Base-by-base conservation (phyloP, 64 coral and sea anemone species). In the Stylophora pistillata region DNA sequence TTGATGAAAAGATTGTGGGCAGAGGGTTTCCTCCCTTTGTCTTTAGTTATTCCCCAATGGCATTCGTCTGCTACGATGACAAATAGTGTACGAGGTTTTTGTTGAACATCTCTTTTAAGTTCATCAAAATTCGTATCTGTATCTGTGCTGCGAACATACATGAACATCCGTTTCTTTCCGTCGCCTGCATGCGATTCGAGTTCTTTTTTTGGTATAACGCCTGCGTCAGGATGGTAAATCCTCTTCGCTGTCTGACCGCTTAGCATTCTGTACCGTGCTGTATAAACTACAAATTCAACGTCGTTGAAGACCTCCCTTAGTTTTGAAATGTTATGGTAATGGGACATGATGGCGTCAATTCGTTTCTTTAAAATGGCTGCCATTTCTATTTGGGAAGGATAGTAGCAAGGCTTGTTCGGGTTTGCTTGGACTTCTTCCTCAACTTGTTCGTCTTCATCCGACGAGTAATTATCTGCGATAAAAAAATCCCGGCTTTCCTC, bases 41-140 rank as follows among this genome's bases (percentile, higher is more conserved):
- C 91, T 34, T 63, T 88, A 15, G 91, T 74, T 23, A 92, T 92
- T 88, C 91, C 91, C 91, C 91, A 92, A 31, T 92, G 91, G 63
- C 91, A 92, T 54, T 92, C 91, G 65, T 92, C 91, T 6, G 91
- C 91, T 59, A 92, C 32, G 30, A 92, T 88, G 63, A 92, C 63
- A 26, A 92, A 92, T 1, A 92, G 59, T 0, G 91, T 92, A 10
- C 21, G 56, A 30, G 91, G 85, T 30, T 65, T 87, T 87, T 53
- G 31, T 15, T 88, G 52, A 53, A 87, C 86, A 32, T 71, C 56
- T 30, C 78, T 21, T 69, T 64, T 73, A 10, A 92, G 76, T n/a
- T 92, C 58, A n/a, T 88, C 21, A 37, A 87, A 77, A 12, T 92
- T 59, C 52, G 18, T 87, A 9, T 86, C 55, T 3, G 82, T 86